phyloP scores from a whole-genome alignment of 2,113 vertebrate species.

The Pagrus major region DNA sequence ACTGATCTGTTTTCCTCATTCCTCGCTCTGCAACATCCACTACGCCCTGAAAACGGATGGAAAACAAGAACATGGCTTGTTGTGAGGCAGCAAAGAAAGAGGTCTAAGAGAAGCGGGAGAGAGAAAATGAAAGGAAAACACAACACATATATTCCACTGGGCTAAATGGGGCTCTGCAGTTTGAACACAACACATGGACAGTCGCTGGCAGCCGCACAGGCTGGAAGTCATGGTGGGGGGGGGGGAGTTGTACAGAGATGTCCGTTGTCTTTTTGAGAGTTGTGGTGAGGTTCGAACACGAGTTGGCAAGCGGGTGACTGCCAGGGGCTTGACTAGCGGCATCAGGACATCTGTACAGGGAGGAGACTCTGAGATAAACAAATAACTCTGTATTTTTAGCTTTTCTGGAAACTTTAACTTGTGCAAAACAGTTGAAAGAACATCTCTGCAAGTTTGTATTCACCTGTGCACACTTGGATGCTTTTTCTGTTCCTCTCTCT shows the following conservation, averaged over 20 bases:
- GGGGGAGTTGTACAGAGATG: conserved; percentile 75
- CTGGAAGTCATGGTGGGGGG: conserved; percentile 34
- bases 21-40: conserved; percentile 46
- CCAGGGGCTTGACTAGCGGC: conserved; percentile 12
- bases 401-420: conserved; percentile 43
- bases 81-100: conserved; percentile 76
- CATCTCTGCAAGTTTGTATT: conserved; percentile 16
- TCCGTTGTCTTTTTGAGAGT: conserved; percentile 75
- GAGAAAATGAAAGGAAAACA: conserved; percentile 74
- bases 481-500: conserved; percentile 1
- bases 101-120: conserved; percentile 65
- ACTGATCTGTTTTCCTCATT: conserved; percentile 46
- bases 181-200: conserved; percentile 63
- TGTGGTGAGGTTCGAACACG: conserved; percentile 48
- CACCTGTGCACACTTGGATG: conserved; percentile 14
- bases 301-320: conserved; percentile 55
- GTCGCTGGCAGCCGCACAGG: conserved; percentile 52
- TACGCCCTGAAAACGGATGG: conserved; percentile 34
- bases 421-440: conserved; percentile 14
- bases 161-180: conserved; percentile 76
- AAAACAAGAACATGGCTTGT: conserved; percentile 74
- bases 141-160: conserved; percentile 80
- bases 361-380: conserved; percentile 7
- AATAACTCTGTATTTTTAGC: conserved; percentile 41
- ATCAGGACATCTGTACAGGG: neutral